Evolutionary conservation across 2,113 vertebrate genomes (phyloP), one percentile per base, ranked within the genome.

Genomic region (Falco punctatus): DNA sequence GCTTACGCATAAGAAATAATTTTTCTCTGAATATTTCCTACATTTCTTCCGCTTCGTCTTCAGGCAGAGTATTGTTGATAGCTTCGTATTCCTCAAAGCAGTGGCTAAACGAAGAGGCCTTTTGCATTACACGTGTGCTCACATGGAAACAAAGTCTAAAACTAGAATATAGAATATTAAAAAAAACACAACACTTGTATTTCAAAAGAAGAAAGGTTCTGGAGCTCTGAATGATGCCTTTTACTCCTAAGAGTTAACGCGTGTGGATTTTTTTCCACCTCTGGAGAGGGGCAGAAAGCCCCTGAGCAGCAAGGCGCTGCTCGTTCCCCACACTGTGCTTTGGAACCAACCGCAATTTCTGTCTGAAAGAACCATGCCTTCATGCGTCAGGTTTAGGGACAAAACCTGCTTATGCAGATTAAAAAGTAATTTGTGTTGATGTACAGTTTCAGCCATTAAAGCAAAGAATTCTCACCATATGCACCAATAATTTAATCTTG

Each of bases 401-500:
- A 82, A 93, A 97, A 91, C 52, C 86, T 86, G 70, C 61, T 58
- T 71, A 74, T 23, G 20, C 65, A 82, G 81, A 91, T 94, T 86
- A 90, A 87, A 72, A 94, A 69, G 51, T 52, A 80, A 88, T 90
- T 90, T 87, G 62, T 51, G 85, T 94, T 57, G 51, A 75, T 48
- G 30, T 38, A 40, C 28, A 55, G 14, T 80, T 77, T 91, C 70
- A 66, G 77, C 87, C 91, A 78, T 83, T 90, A 73, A 83, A 91
- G 61, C 59, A 86, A 28, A 93, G 73, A 92, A 82, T 91, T 96
- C 75, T 86, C 90, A 95, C 87, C 86, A 92, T 70, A 88, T 51
- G 70, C 57, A 96, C 57, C 66, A 95, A 97, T 94, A 97, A 95
- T 78, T 98, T 96, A 86, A 95, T 96, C 97, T 96, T 95, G 66